These are phyloP conservation scores for Lasioglossum pauxillum DNA, from an alignment of 2,888 invertebrate genomes.

Conservation along the genomic window DNA sequence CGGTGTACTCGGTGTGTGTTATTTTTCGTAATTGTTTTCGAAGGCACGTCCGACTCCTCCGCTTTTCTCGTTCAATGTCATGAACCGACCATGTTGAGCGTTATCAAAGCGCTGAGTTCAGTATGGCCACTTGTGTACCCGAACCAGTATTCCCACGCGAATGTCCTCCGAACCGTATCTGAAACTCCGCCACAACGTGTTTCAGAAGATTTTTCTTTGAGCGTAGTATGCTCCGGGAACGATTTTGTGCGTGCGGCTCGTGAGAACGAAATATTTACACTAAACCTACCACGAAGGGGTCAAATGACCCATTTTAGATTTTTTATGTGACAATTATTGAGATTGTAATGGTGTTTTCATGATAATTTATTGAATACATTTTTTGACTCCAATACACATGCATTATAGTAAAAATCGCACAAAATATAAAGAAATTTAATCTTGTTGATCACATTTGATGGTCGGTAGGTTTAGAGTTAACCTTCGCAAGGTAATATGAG, in stretches of 20 bases:
- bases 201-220: conserved; percentile 57
- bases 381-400: too few species aligned
- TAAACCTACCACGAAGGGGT: too few species aligned
- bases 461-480: too few species aligned
- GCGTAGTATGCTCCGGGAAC: conserved; percentile 37
- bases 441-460: too few species aligned
- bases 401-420: too few species aligned
- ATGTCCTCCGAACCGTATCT: conserved; percentile 70
- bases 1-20: neutral
- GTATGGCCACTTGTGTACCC: conserved; percentile 60
- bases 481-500: too few species aligned
- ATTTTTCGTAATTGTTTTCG: conserved; percentile 23
- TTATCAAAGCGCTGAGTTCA: conserved; percentile 55
- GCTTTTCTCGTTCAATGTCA: conserved; percentile 60
- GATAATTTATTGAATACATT: too few species aligned
- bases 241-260: conserved; percentile 49
- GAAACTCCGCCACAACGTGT: conserved; percentile 60
- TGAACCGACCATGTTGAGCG: conserved; percentile 37
- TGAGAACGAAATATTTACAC: conserved; percentile 43
- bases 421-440: too few species aligned
- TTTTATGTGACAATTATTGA: too few species aligned
- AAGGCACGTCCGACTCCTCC: conserved; percentile 39
- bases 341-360: too few species aligned
- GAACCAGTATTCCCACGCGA: conserved; percentile 77
- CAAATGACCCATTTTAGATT: too few species aligned